Conservation (phyloP, 2,113 vertebrate species). For the Mandrillus leucophaeus region DNA sequence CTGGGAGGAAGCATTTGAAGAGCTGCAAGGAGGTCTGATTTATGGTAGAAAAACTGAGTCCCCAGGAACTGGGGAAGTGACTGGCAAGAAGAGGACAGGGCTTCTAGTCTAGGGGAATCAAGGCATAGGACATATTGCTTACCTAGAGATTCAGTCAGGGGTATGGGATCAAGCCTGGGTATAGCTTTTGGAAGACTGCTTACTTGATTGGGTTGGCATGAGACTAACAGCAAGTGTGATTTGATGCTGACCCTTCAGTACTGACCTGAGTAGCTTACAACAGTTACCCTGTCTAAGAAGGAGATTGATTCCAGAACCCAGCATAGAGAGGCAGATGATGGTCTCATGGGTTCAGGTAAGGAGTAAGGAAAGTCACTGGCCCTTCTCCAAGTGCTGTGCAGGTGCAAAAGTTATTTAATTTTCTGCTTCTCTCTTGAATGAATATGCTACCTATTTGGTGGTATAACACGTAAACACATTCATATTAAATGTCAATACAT, state of each 20-base stretch:
- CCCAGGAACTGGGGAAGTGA: not conserved
- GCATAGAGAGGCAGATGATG: not conserved
- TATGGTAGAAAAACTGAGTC: not conserved
- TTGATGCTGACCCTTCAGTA: not conserved
- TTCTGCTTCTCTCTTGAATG: conserved; percentile 38
- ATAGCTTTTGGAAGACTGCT: not conserved
- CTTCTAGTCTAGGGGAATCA: not conserved
- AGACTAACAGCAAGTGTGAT: not conserved
- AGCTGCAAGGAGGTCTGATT: not conserved
- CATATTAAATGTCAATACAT: not conserved
- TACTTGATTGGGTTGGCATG: not conserved
- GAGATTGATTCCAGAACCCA: not conserved
- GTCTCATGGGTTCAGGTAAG: not conserved
- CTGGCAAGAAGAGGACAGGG: not conserved
- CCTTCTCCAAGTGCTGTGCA: not conserved
- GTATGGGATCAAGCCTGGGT: not conserved
- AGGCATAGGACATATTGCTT: not conserved
- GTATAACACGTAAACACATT: conserved; percentile 3
- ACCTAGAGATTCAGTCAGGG: not conserved
- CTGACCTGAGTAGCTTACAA: not conserved
- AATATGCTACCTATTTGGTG: not conserved
- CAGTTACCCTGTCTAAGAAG: not conserved
- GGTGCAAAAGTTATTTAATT: not conserved
- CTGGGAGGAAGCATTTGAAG: not conserved
- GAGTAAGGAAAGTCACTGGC: not conserved